These are phyloP conservation scores for Euzophera pinguis DNA, from an alignment of 2,888 invertebrate species.

Conservation along the genomic window DNA sequence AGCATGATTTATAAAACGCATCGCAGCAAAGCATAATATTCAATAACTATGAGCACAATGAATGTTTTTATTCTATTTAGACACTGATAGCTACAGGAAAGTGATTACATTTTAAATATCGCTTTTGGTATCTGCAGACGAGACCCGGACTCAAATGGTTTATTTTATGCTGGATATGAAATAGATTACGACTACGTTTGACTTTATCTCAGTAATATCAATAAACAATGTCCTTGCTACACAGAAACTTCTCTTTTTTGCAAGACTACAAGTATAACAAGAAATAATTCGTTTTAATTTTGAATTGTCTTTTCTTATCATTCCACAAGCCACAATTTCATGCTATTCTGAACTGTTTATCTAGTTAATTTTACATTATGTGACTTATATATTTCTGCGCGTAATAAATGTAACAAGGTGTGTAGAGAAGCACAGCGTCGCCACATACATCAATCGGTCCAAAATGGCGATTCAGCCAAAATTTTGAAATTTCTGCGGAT, in stretches of 20 bases:
- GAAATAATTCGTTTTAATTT: too few species aligned
- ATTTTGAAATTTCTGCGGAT: too few species aligned
- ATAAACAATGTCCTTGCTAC: background rate
- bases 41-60: slow-evolving; percentile 32
- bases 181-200: slow-evolving; percentile 3
- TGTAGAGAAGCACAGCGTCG: too few species aligned
- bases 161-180: background rate
- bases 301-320: too few species aligned
- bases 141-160: background rate
- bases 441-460: too few species aligned
- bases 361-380: too few species aligned
- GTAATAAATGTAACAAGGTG: too few species aligned
- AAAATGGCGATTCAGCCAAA: too few species aligned
- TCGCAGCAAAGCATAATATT: slow-evolving; percentile 25
- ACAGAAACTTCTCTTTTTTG: background rate
- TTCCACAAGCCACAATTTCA: too few species aligned
- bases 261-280: too few species aligned
- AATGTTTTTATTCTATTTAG: slow-evolving; percentile 22
- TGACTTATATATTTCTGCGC: too few species aligned
- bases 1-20: slow-evolving; percentile 50
- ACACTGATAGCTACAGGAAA: slow-evolving; percentile 17
- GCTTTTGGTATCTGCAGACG: slow-evolving; percentile 7
- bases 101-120: slow-evolving; percentile 5
- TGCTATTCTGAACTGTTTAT: too few species aligned
- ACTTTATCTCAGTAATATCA: slow-evolving; percentile 7